Conservation (phyloP, 1,140 invertebrate genomes). For the Lepidurus arcticus region DNA sequence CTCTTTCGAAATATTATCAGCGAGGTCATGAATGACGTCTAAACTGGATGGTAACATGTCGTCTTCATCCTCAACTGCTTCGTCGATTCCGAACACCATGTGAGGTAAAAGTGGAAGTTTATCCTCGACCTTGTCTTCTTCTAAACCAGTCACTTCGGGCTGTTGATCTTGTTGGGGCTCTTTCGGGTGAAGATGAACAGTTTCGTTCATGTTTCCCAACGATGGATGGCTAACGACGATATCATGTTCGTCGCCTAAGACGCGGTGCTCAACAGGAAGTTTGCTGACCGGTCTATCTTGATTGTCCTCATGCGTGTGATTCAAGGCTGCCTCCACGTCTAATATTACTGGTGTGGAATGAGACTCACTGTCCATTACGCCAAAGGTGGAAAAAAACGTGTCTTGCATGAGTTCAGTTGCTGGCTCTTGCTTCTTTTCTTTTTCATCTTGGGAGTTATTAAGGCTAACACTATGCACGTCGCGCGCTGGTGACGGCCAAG, state of each 20-base stretch:
- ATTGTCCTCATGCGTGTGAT: slow-evolving; percentile 5
- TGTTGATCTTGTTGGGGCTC: background rate
- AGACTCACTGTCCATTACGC: background rate
- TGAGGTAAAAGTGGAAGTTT: background rate
- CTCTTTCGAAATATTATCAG: background rate
- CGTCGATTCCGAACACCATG: background rate
- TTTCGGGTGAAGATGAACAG: background rate
- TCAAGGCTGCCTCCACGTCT: background rate
- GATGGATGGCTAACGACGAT: background rate
- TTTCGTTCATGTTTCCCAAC: background rate
- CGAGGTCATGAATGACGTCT: background rate
- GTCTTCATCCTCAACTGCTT: background rate
- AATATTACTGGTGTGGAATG: background rate
- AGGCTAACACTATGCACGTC: background rate
- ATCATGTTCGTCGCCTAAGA: background rate
- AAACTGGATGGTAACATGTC: background rate
- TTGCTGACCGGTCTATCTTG: slow-evolving; percentile 3
- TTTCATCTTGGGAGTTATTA: background rate
- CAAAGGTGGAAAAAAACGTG: background rate
- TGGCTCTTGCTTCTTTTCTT: background rate
- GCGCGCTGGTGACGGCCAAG: background rate
- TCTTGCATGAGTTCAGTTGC: background rate
- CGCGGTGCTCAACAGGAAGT: slow-evolving; percentile 1
- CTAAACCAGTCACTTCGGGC: background rate
- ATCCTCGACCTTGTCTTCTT: background rate